Evolutionary conservation across 2,797 vertebrate genomes (phyloP).

Genomic region (Momotus momota): DNA sequence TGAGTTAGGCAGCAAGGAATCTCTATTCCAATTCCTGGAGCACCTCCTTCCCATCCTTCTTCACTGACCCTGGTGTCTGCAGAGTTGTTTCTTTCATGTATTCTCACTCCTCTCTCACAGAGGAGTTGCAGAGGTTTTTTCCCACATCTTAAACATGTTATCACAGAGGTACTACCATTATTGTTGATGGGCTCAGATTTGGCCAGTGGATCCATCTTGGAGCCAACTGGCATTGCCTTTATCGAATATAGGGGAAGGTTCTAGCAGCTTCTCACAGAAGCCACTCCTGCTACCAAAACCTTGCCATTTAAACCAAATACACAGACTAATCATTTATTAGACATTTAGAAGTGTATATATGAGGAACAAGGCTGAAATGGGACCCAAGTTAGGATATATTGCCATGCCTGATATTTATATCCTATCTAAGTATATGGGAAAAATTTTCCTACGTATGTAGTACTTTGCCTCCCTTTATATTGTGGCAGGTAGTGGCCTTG

Average conservation of each 20-base stretch:
- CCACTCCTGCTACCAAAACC: background rate
- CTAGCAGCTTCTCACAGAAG: background rate
- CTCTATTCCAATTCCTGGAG: background rate
- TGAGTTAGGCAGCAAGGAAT: background rate
- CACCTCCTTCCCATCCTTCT: background rate
- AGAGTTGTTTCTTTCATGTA: background rate
- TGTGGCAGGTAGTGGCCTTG: background rate
- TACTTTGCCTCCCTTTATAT: background rate
- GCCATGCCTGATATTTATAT: background rate
- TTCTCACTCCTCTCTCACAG: background rate
- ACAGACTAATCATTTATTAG: background rate
- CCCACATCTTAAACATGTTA: background rate
- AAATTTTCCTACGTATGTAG: accelerated
- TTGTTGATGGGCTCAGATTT: accelerated
- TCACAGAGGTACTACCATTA: accelerated
- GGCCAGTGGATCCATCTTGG: background rate
- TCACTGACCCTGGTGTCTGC: background rate
- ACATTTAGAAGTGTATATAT: background rate
- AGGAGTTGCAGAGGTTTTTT: background rate
- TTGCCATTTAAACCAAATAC: background rate
- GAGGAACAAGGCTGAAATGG: background rate
- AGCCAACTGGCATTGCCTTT: background rate
- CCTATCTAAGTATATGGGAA: background rate
- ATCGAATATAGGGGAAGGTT: background rate
- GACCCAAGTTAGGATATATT: background rate